Evolutionary conservation across 2,888 invertebrate species (phyloP), one percentile per base, ranked within the genome.

Genomic region (Drosophila paramelanica): DNA sequence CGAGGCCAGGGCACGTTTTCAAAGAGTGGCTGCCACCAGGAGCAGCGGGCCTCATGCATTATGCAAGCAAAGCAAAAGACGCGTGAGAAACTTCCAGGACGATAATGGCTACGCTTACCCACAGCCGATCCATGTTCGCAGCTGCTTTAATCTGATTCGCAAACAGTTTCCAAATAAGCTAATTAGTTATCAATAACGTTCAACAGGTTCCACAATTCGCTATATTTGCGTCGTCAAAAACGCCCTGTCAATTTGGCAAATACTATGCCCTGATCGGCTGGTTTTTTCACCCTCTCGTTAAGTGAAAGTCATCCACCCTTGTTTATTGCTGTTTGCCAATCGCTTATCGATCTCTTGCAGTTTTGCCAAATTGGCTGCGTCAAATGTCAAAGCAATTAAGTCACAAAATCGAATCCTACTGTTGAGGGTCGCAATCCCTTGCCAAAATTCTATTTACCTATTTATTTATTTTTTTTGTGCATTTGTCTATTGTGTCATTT

Each of bases 341-440:
- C 83, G 73, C 38, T 58, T 61, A 83, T 83, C 76, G 89, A 86
- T 71, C 59, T 64, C 45, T 69, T 66, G 62, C 80, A 64, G 76
- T 65, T 74, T 78, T 80, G 81, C 71, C 71, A 68, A 84, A 86
- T 83, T 73, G 69, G 56, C 74, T 73, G 89, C 67, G 79, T 89
- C 85, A 89, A 88, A 88, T 86, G 89, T 86, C 85, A 88, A 77
- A 84, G 61, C 85, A 86, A 86, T 86, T 89, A 86, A 84, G 81
- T 83, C 73, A 72, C 88, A 75, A 79, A 82, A 69, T 87, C 76
- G 71, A 69, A 61, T 66, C 41, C n/a, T 50, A 65, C 47, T 61
- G 50, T 43, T 31, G 55, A 66, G 86, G 85, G 79, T 60, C 80
- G 64, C 57, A 57, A 50, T 61, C 50, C 61, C 64, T 14, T 39